Evolutionary conservation across 2,888 invertebrate species (phyloP).

Genomic region (Aspidapion aeneum): DNA sequence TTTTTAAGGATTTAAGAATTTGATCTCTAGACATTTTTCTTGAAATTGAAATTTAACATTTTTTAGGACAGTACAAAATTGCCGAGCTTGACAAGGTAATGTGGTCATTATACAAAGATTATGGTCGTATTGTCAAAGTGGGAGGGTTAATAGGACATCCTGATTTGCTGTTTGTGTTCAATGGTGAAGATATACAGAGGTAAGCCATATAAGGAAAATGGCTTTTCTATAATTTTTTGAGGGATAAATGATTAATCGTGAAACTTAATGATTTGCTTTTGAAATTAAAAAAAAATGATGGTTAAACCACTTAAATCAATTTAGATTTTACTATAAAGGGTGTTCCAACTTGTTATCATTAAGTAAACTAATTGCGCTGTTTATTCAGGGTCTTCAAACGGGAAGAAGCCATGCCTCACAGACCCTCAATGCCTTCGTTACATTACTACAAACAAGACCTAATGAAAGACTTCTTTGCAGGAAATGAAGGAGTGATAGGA

Average conservation of each 20-base stretch:
- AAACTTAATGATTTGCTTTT: no score
- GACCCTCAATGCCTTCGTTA: slow-evolving; percentile 71
- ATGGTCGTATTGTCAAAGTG: slow-evolving; percentile 61
- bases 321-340: background rate
- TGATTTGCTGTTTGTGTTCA: slow-evolving; percentile 69
- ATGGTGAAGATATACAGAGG: slow-evolving; percentile 67
- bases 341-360: background rate
- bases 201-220: background rate
- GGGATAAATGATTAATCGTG: no score
- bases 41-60: background rate
- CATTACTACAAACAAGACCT: slow-evolving; percentile 68
- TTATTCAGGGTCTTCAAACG: slow-evolving; percentile 58
- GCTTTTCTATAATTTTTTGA: no score
- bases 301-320: no score
- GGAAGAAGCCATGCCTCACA: slow-evolving; percentile 66
- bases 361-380: background rate
- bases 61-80: slow-evolving; percentile 56
- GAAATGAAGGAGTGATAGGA: slow-evolving; percentile 69
- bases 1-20: no score
- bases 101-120: slow-evolving; percentile 55
- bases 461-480: slow-evolving; percentile 66
- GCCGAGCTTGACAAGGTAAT: slow-evolving; percentile 56
- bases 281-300: no score
- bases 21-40: background rate
- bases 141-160: slow-evolving; percentile 73